These are phyloP conservation scores for Platycheirus rosarum DNA, from an alignment of 2,888 invertebrate genomes.

Conservation along the genomic window DNA sequence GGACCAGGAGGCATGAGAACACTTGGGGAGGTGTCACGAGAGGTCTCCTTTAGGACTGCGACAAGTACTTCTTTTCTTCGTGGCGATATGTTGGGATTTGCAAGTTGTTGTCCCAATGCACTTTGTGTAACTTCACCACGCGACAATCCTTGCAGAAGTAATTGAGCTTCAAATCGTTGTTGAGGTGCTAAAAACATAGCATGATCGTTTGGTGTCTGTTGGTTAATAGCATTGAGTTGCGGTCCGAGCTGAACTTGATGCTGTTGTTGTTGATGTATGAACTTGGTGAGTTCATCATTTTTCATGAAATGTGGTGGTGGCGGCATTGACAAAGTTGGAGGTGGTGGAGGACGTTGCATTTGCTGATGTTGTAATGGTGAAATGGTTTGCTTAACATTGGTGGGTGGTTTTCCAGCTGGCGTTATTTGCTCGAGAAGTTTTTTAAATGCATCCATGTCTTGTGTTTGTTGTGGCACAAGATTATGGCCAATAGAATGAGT, in stretches of 20 bases:
- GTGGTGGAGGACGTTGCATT: slow-evolving; percentile 39
- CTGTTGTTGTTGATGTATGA: slow-evolving; percentile 73
- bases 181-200: slow-evolving; percentile 76
- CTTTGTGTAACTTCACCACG: slow-evolving; percentile 90
- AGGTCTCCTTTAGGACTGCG: slow-evolving; percentile 77
- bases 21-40: slow-evolving; percentile 71
- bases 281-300: slow-evolving; percentile 76
- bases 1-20: slow-evolving; percentile 54
- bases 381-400: slow-evolving; percentile 49
- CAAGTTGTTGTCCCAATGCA: slow-evolving; percentile 89
- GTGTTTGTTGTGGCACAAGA: slow-evolving; percentile 82
- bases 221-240: slow-evolving; percentile 64
- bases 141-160: slow-evolving; percentile 90
- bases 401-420: slow-evolving; percentile 28
- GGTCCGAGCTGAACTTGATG: slow-evolving; percentile 66
- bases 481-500: slow-evolving; percentile 28
- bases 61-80: slow-evolving; percentile 77
- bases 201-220: slow-evolving; percentile 52
- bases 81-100: slow-evolving; percentile 83
- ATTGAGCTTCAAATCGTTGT: slow-evolving; percentile 86
- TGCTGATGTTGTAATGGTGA: slow-evolving; percentile 64
- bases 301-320: slow-evolving; percentile 62
- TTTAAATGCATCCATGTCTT: slow-evolving; percentile 91
- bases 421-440: slow-evolving; percentile 84
- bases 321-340: slow-evolving; percentile 43